phyloP scores from a whole-genome alignment of 2,888 invertebrate genomes.

The Limnephilus auricula region DNA sequence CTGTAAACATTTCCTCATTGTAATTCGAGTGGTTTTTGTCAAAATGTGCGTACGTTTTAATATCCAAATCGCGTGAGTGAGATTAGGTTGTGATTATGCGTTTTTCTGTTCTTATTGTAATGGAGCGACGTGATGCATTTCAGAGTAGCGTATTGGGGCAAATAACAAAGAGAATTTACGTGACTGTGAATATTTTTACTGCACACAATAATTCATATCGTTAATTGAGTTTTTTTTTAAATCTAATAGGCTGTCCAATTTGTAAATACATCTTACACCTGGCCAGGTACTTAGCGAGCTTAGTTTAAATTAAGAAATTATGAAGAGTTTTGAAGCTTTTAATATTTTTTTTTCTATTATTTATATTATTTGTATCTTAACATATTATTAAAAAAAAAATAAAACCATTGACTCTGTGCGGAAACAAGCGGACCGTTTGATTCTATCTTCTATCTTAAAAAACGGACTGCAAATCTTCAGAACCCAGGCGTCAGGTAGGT shows the following conservation, averaged over 20 bases:
- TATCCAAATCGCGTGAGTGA: constrained; percentile 15
- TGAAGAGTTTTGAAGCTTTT: no score
- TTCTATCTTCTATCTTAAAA: no score
- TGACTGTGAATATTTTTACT: background rate
- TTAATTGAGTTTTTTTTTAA: background rate
- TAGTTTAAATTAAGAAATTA: no score
- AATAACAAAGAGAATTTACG: background rate
- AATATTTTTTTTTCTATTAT: no score
- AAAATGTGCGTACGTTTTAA: constrained; percentile 21
- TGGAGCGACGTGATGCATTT: background rate
- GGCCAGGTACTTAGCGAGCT: no score
- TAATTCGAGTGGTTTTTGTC: constrained; percentile 4
- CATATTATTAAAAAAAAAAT: no score
- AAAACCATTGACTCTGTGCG: no score
- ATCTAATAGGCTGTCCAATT: background rate
- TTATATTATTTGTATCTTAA: no score
- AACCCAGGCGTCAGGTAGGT: no score
- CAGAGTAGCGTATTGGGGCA: background rate
- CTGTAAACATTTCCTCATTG: background rate
- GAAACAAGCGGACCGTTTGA: no score
- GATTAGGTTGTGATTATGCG: background rate
- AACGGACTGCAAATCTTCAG: no score
- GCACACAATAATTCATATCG: background rate
- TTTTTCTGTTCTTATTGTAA: constrained; percentile 26
- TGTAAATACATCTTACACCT: background rate